Percentiles rank a stretch among this genome's conserved stretches.
phyloP scores from a whole-genome alignment of 2,113 vertebrate genomes.

The Alosa alosa region DNA sequence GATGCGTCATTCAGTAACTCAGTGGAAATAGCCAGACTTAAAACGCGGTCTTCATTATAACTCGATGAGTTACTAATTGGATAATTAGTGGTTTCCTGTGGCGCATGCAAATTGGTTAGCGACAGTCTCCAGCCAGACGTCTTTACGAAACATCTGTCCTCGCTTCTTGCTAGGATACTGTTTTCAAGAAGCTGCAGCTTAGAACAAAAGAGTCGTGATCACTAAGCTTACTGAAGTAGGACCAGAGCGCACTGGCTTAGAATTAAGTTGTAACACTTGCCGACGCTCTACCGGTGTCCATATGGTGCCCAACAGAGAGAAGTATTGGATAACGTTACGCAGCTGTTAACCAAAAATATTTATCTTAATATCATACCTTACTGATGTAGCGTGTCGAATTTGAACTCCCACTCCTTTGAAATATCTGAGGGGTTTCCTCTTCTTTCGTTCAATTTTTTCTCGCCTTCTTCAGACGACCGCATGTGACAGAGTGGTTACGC shows the following conservation, averaged over 20 bases:
- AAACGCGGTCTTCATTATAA: background rate
- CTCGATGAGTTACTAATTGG: background rate
- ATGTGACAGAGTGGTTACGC: background rate
- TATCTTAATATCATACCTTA: background rate
- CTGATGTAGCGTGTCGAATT: background rate
- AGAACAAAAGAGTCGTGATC: constrained; percentile 5
- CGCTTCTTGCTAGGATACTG: background rate
- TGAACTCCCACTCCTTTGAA: background rate
- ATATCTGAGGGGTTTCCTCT: background rate
- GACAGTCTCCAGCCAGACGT: background rate
- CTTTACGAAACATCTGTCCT: background rate
- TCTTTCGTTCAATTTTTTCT: background rate
- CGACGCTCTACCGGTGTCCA: background rate
- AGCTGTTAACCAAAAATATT: background rate
- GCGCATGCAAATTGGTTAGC: background rate
- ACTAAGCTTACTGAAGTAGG: background rate
- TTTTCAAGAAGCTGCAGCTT: background rate
- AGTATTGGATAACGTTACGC: background rate
- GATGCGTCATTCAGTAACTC: background rate
- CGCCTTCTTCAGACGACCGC: background rate
- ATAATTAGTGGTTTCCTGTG: background rate
- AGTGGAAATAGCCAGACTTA: background rate
- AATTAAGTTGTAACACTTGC: background rate
- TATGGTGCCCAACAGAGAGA: background rate
- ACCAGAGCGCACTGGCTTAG: background rate